phyloP scores from a whole-genome alignment of 2,888 invertebrate species.

The Scrobipalpa costella region DNA sequence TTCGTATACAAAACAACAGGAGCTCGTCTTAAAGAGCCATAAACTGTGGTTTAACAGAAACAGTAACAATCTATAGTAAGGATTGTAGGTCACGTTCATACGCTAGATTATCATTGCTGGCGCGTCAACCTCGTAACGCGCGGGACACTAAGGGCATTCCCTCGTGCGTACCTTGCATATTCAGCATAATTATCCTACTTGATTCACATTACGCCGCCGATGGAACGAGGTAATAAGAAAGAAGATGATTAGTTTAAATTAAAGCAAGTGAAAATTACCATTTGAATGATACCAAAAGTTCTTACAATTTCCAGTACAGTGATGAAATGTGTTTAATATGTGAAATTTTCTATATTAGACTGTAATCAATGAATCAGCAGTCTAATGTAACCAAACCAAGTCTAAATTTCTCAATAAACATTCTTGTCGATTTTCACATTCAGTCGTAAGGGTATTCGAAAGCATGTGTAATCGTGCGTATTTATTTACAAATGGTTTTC shows the following conservation, averaged over 20 bases:
- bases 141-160: not conserved
- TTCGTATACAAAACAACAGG: no score
- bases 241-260: not conserved
- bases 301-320: no score
- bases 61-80: no score
- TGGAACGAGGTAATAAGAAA: not conserved
- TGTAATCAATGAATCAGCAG: not conserved
- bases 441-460: not conserved
- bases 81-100: no score
- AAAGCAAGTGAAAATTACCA: not conserved
- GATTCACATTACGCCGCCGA: not conserved
- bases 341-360: no score
- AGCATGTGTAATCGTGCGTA: constrained; percentile 13
- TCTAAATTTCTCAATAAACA: not conserved
- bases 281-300: no score
- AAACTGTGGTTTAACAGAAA: no score
- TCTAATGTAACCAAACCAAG: not conserved
- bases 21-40: no score
- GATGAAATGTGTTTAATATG: no score
- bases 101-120: not conserved
- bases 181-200: constrained; percentile 4
- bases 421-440: constrained; percentile 5
- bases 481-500: constrained; percentile 11
- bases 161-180: not conserved
- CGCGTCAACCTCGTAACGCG: not conserved